phyloP scores from a whole-genome alignment of 2,888 invertebrate genomes.

The Noctua janthe region DNA sequence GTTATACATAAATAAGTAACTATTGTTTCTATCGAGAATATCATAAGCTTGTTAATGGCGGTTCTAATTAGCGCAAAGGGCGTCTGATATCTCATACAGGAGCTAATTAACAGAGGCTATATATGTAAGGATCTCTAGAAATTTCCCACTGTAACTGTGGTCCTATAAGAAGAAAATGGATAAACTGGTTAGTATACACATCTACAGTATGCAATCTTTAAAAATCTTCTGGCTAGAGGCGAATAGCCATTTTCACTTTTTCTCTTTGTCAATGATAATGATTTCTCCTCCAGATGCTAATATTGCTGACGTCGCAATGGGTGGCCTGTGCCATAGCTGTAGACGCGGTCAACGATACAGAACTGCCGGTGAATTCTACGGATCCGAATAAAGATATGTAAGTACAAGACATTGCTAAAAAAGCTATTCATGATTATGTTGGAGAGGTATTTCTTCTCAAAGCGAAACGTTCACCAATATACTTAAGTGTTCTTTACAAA shows the following conservation, averaged over 20 bases:
- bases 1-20: background rate
- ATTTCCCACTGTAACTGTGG: background rate
- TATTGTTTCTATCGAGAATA: slow-evolving; percentile 16
- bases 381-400: slow-evolving; percentile 76
- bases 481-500: background rate
- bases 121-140: slow-evolving; percentile 26
- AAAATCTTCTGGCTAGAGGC: background rate
- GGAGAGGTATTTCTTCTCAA: background rate
- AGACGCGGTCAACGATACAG: slow-evolving; percentile 50
- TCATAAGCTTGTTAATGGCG: slow-evolving; percentile 56
- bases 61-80: slow-evolving; percentile 43
- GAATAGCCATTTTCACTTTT: background rate
- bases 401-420: slow-evolving; percentile 33
- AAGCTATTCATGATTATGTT: background rate
- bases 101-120: slow-evolving; percentile 59
- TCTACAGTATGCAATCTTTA: background rate
- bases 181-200: slow-evolving; percentile 48
- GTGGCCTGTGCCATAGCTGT: slow-evolving; percentile 19
- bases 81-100: slow-evolving; percentile 36
- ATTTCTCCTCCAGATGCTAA: slow-evolving; percentile 37
- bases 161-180: slow-evolving; percentile 40
- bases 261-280: background rate
- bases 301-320: slow-evolving; percentile 45
- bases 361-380: slow-evolving; percentile 65
- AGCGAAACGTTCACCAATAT: background rate